A percentile compares a stretch with the other conserved stretches of the same genome.
phyloP scores from a whole-genome alignment of 2,888 invertebrate genomes.

The Pristionchus fissidentatus region DNA sequence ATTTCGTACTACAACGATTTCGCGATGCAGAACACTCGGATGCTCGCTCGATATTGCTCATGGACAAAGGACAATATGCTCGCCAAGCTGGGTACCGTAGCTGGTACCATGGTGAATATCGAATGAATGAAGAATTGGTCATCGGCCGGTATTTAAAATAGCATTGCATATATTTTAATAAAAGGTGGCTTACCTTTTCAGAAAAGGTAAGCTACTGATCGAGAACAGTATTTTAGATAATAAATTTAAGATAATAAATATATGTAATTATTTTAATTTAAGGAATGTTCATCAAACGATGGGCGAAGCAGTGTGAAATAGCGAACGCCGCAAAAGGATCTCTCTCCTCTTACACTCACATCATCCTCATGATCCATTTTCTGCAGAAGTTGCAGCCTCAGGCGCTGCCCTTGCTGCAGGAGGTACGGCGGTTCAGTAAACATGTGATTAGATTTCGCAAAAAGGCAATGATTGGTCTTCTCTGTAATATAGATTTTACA shows the following conservation, averaged over 20 bases:
- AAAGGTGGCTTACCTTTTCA: too few relatives aligned
- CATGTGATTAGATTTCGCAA: too few relatives aligned
- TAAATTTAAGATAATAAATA: not conserved
- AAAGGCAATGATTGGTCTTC: too few relatives aligned
- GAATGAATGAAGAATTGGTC: too few relatives aligned
- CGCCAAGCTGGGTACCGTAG: constrained; percentile 60
- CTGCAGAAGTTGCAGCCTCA: constrained; percentile 78
- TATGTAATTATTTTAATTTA: not conserved
- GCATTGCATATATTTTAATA: too few relatives aligned
- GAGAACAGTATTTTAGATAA: not conserved
- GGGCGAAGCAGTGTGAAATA: constrained; percentile 79
- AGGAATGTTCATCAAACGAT: constrained; percentile 69
- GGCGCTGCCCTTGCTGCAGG: constrained; percentile 81
- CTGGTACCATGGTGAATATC: too few relatives aligned
- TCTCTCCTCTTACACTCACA: constrained; percentile 81
- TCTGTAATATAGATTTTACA: not conserved
- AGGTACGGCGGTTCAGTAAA: too few relatives aligned
- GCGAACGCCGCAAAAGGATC: constrained; percentile 81
- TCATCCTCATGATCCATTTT: constrained; percentile 80
- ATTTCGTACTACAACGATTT: constrained; percentile 81
- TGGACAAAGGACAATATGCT: constrained; percentile 79
- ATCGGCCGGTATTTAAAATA: too few relatives aligned
- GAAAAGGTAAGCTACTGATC: too few relatives aligned
- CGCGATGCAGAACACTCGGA: constrained; percentile 79
- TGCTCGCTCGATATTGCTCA: constrained; percentile 78